Conservation (phyloP, 1,140 invertebrate species). For the Tetramorium alpestre region DNA sequence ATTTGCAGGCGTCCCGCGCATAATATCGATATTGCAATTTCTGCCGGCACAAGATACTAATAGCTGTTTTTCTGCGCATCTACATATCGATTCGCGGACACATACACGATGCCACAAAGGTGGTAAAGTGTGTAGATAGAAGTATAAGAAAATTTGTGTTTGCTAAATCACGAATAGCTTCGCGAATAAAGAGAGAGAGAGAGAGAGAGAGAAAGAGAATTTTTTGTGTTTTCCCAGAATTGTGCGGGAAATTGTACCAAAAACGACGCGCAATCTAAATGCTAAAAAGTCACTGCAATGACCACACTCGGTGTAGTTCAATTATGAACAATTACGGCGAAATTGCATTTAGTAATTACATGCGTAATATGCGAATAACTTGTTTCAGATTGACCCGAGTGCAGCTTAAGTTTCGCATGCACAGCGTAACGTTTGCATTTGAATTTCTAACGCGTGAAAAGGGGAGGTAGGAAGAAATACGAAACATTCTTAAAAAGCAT, state of each 20-base stretch:
- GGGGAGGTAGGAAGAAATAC: no score
- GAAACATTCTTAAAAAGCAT: conserved; percentile 8
- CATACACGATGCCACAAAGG: not conserved
- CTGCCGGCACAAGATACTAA: conserved; percentile 22
- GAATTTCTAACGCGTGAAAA: conserved; percentile 33
- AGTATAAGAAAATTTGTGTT: conserved; percentile 6
- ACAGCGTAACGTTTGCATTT: not conserved
- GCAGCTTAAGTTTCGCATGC: conserved; percentile 16
- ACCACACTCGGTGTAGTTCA: not conserved
- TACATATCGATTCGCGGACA: conserved; percentile 12
- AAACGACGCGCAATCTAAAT: conserved; percentile 22
- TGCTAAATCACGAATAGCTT: not conserved
- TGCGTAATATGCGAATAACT: conserved; percentile 57
- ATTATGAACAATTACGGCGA: conserved; percentile 60
- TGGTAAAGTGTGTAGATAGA: not conserved
- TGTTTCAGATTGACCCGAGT: conserved; percentile 59
- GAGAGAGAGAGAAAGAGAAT: not conserved
- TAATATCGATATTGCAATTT: conserved; percentile 41
- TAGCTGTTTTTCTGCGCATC: conserved; percentile 16
- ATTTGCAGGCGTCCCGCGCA: not conserved
- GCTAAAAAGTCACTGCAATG: conserved; percentile 24
- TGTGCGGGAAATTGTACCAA: conserved; percentile 28
- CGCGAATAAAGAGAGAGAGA: not conserved
- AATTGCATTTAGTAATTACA: conserved; percentile 60
- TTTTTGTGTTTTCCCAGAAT: conserved; percentile 10